A percentile compares a stretch with the other conserved stretches of the same genome.
Evolutionary conservation across 2,888 invertebrate species (phyloP).

Genomic region (Ditula angustiorana): DNA sequence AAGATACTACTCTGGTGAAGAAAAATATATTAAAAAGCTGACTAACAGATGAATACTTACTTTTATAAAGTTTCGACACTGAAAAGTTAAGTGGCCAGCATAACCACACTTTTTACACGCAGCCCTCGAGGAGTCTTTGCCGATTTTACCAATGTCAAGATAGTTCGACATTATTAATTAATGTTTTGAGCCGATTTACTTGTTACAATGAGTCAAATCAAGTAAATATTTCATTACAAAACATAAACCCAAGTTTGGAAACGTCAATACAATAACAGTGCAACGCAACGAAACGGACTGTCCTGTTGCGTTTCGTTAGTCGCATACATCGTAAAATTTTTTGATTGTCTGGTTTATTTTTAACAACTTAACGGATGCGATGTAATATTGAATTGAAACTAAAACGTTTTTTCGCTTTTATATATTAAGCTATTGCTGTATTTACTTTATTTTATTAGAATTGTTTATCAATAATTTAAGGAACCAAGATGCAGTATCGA

Average conservation of each 20-base stretch:
- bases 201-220: not conserved
- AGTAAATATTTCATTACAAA: not conserved
- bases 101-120: constrained; percentile 98
- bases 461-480: not conserved
- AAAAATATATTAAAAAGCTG: not conserved
- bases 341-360: not conserved
- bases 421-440: no score
- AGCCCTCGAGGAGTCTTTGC: constrained; percentile 91
- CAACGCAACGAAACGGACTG: constrained; percentile 26
- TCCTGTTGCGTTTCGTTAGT: constrained; percentile 47
- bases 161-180: constrained; percentile 67
- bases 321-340: not conserved
- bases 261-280: constrained; percentile 47
- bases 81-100: constrained; percentile 97
- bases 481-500: not conserved
- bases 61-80: constrained; percentile 97
- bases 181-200: not conserved
- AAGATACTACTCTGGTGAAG: constrained; percentile 4
- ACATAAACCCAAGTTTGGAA: constrained; percentile 15
- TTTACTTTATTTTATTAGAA: not conserved
- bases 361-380: not conserved
- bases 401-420: no score
- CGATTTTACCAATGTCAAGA: constrained; percentile 77
- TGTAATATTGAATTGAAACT: no score
- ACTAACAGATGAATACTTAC: constrained; percentile 61